Conservation (phyloP, 2,888 invertebrate species). For the Eupithecia tripunctaria region DNA sequence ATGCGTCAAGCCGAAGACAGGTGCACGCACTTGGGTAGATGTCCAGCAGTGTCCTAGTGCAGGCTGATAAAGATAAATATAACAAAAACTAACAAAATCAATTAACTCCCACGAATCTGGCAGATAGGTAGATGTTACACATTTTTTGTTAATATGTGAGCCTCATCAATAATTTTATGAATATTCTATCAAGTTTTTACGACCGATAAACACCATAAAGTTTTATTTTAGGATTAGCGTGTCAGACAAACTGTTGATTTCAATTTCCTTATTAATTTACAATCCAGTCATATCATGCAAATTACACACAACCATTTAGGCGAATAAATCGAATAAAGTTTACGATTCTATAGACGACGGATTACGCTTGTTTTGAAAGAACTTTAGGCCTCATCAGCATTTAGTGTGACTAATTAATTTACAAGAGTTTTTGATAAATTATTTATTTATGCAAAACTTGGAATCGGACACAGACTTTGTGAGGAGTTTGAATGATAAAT, state of each 20-base stretch:
- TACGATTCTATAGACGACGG: conserved; percentile 16
- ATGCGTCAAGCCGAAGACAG: too few relatives aligned
- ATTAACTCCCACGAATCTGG: background rate
- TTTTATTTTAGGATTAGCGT: conserved; percentile 39
- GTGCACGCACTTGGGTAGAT: too few relatives aligned
- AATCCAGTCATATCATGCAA: conserved; percentile 31
- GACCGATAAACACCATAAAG: conserved; percentile 40
- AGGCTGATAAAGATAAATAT: background rate
- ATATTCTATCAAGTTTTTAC: conserved; percentile 38
- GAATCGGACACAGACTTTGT: conserved; percentile 13
- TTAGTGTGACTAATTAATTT: conserved; percentile 41
- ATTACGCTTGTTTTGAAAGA: conserved; percentile 33
- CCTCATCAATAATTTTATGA: conserved; percentile 20
- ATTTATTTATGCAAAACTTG: conserved; percentile 32
- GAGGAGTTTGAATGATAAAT: conserved; percentile 9
- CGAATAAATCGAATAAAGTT: conserved; percentile 35
- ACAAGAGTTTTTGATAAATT: conserved; percentile 27
- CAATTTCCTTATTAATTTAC: conserved; percentile 38
- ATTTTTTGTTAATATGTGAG: conserved; percentile 9
- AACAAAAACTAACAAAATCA: background rate
- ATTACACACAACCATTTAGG: conserved; percentile 18
- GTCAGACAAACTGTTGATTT: conserved; percentile 31
- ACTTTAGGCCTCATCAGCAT: conserved; percentile 20
- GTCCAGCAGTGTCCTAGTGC: too few relatives aligned
- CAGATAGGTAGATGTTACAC: background rate